Percentiles rank a stretch among this genome's conserved stretches.
Conservation (phyloP, 2,888 invertebrate genomes). For the Melanophora roralis region DNA sequence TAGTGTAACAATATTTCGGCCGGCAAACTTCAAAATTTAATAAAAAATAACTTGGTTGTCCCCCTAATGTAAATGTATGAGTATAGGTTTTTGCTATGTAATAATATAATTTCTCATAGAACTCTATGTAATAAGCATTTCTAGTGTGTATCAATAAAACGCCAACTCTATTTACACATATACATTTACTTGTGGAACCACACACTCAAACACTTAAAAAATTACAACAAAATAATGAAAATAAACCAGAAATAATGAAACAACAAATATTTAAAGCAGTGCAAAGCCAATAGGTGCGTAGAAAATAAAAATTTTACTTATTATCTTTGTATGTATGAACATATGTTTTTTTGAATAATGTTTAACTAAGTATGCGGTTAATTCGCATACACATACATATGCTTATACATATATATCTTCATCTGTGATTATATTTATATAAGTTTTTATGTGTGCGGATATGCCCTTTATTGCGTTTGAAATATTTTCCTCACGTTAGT, state of each 20-base stretch:
- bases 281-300: not conserved
- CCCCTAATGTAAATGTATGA: too few relatives aligned
- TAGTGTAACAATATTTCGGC: too few relatives aligned
- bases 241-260: constrained; percentile 59
- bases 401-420: too few relatives aligned
- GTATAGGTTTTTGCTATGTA: not conserved
- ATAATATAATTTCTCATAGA: not conserved
- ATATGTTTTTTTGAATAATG: not conserved
- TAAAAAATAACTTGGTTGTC: too few relatives aligned
- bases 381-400: too few relatives aligned
- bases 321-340: too few relatives aligned
- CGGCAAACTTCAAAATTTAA: too few relatives aligned
- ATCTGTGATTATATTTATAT: not conserved
- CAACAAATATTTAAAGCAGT: not conserved
- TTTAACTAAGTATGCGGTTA: too few relatives aligned
- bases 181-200: not conserved
- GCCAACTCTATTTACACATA: not conserved
- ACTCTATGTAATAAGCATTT: not conserved
- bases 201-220: not conserved
- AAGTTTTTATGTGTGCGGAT: not conserved
- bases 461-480: not conserved
- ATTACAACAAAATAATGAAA: constrained; percentile 46
- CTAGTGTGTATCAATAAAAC: not conserved
- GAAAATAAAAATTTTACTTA: too few relatives aligned
- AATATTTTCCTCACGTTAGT: not conserved